Base-by-base conservation (phyloP, 2,888 invertebrate species). In the Nomada lathburiana region DNA sequence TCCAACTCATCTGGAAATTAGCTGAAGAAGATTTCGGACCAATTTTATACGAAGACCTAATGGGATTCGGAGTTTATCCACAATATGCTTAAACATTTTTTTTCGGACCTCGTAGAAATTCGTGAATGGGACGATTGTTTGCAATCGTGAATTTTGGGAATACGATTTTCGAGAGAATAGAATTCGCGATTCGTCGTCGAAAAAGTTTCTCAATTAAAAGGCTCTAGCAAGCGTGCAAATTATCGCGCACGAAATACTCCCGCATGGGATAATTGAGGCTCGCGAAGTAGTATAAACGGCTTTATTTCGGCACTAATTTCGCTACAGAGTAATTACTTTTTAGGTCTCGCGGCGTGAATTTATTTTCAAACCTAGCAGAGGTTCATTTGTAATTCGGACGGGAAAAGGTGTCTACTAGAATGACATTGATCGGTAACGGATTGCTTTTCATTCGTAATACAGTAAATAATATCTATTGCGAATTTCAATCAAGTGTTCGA, bases 261-360 rank as follows among this genome's bases (percentile, higher is more conserved):
- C 26, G 13, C 47, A 50, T 10, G 42, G 18, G 23, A 64, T 23
- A 23, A 64, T 10, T 53, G n/a, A 18, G 10, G 5, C 42, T 44
- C 16, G 47, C 47, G 47, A 3, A 47, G 16, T 47, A 47, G 47
- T 47, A 47, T 47, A 47, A 78, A 81, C 50, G 62, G 68, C 20
- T 78, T 80, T 62, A 68, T 53, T 79, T 36, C 52, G 5, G 18
- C 42, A 59, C 20, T 36, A 52, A 60, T 20, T 47, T 47, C 73
- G 9, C 2, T 18, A 36, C 47, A 59, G 50, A 55, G 13, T 47
- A 47, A 47, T 47, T 47, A 47, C 47, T 16, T 16, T 47, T 16
- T 16, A 47, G 13, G 16, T 47, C 47, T 16, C 3, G 13, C 1
- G 11, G 13, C 16, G 16, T 16, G 47, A 16, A 16, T 16, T 47